A percentile compares a stretch with the other conserved stretches of the same genome.
These are phyloP conservation scores for Zhuqinia jingwanae DNA, from an alignment of 2,888 invertebrate species.

Conservation along the genomic window DNA sequence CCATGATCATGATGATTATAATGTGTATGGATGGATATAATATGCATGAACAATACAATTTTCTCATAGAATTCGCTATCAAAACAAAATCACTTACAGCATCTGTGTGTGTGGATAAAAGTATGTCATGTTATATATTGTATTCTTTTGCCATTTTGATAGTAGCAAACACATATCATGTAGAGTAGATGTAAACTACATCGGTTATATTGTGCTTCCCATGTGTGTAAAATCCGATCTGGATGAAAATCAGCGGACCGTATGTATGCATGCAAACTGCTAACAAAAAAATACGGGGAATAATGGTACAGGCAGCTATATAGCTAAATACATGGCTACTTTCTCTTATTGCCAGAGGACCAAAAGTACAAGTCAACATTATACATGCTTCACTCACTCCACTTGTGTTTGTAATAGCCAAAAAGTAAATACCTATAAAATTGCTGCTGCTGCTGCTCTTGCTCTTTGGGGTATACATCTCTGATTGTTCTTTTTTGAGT, in stretches of 20 bases:
- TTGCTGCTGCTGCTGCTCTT: neutral
- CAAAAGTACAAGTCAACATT: neutral
- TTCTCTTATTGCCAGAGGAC: neutral
- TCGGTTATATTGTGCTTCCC: slow-evolving; percentile 10
- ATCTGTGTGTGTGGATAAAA: neutral
- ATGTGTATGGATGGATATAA: neutral
- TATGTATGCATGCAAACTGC: neutral
- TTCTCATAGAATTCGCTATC: neutral
- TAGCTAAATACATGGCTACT: no score
- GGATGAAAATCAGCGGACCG: slow-evolving; percentile 43
- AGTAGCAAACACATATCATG: neutral
- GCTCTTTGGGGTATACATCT: no score
- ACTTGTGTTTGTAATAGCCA: neutral
- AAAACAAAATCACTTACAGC: neutral
- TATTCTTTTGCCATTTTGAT: slow-evolving; percentile 19
- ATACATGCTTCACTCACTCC: neutral
- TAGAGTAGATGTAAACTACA: neutral
- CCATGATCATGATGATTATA: neutral
- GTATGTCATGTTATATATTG: neutral
- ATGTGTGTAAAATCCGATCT: slow-evolving; percentile 51
- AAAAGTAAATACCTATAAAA: neutral
- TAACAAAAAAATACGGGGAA: slow-evolving; percentile 30
- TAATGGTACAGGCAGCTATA: neutral
- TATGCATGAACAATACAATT: slow-evolving; percentile 3
- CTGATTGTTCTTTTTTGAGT: neutral